Conservation (phyloP, 2,113 vertebrate genomes). For the Notarius lentiginosus region DNA sequence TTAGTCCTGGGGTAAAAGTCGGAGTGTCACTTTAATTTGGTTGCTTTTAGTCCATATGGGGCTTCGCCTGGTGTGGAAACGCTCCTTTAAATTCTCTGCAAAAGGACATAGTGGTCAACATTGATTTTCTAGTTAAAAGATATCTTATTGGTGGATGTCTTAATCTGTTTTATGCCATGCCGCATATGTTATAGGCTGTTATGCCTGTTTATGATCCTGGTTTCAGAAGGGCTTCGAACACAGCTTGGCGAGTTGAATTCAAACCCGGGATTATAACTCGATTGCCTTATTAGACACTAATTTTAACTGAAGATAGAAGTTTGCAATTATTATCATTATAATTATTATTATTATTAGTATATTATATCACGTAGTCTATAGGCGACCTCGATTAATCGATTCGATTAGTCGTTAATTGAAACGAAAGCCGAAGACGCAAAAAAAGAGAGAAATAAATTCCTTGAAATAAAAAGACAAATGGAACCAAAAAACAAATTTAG, state of each 20-base stretch:
- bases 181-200: constrained; percentile 8
- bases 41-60: constrained; percentile 63
- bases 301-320: not conserved
- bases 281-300: not conserved
- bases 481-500: not conserved
- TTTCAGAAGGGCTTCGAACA: not conserved
- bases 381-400: not conserved
- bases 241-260: constrained; percentile 5
- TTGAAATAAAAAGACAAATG: not conserved
- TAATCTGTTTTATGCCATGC: constrained; percentile 17
- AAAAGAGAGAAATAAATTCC: not conserved
- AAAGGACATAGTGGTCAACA: constrained; percentile 62
- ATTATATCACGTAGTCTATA: not conserved
- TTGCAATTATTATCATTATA: not conserved
- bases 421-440: not conserved
- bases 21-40: constrained; percentile 61
- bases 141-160: not conserved
- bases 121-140: constrained; percentile 40
- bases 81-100: constrained; percentile 64
- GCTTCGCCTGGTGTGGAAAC: constrained; percentile 68
- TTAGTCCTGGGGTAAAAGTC: constrained; percentile 65
- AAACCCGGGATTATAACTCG: not conserved
- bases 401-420: not conserved
- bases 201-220: not conserved
- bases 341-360: not conserved